A percentile compares a stretch with the other conserved stretches of the same genome.
phyloP scores from a whole-genome alignment of 2,888 invertebrate genomes.

The Thecocarcelia acutangulata region DNA sequence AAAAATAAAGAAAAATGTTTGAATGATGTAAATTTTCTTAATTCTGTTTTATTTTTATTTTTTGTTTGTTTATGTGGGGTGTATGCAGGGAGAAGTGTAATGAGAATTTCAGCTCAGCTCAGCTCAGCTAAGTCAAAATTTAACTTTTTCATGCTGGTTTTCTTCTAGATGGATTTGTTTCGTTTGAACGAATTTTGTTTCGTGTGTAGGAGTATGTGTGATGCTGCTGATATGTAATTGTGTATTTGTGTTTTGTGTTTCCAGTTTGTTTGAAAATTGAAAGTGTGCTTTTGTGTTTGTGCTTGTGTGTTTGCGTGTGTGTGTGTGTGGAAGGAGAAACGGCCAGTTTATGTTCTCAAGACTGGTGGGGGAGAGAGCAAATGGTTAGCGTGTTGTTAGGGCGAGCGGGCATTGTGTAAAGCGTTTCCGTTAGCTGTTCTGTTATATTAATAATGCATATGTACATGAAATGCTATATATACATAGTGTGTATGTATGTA shows the following conservation, averaged over 20 bases:
- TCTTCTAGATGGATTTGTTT: conserved; percentile 23
- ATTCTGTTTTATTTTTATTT: conserved; percentile 16
- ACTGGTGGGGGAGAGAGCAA: conserved; percentile 62
- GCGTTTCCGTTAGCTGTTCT: background rate
- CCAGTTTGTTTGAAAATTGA: conserved; percentile 24
- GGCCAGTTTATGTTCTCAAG: conserved; percentile 63
- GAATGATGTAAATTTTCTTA: background rate
- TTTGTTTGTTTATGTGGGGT: conserved; percentile 22
- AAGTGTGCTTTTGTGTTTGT: conserved; percentile 9
- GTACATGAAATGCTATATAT: too few relatives aligned
- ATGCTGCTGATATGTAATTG: conserved; percentile 19
- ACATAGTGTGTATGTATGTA: too few relatives aligned
- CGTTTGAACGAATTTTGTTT: conserved; percentile 21
- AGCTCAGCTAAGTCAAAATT: conserved; percentile 62
- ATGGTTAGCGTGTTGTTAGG: conserved; percentile 25
- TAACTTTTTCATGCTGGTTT: conserved; percentile 60
- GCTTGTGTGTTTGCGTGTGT: conserved; percentile 10
- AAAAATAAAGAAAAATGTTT: conserved; percentile 42
- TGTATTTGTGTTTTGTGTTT: conserved; percentile 23
- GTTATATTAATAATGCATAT: conserved; percentile 20
- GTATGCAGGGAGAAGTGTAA: conserved; percentile 18
- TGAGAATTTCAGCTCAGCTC: conserved; percentile 64
- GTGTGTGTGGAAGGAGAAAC: background rate
- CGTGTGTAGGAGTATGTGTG: conserved; percentile 8
- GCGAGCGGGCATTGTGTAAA: conserved; percentile 41